Evolutionary conservation across 2,888 invertebrate genomes (phyloP).

Genomic region (Scaptomyza parva): DNA sequence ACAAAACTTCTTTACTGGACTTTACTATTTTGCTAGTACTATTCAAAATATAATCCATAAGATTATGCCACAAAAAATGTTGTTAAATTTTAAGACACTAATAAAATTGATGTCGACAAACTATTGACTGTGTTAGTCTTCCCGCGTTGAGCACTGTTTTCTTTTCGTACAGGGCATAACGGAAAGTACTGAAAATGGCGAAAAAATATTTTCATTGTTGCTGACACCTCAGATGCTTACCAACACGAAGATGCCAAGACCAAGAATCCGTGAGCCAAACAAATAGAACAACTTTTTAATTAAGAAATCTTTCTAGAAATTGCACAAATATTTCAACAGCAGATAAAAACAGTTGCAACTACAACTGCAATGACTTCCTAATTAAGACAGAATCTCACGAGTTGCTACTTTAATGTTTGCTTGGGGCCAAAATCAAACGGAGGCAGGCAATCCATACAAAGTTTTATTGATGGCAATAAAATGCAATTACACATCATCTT

Average conservation of each 20-base stretch:
- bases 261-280: constrained; percentile 16
- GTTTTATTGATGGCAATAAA: constrained; percentile 72
- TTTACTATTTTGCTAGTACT: not conserved
- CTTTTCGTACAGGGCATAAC: constrained; percentile 12
- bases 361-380: constrained; percentile 57
- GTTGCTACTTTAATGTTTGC: constrained; percentile 43
- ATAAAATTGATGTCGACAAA: not conserved
- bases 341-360: constrained; percentile 29
- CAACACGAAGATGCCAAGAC: constrained; percentile 25
- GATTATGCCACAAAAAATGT: not conserved
- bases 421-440: not conserved
- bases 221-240: constrained; percentile 66
- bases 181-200: constrained; percentile 28
- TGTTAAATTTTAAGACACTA: no score
- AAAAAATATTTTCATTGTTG: constrained; percentile 77
- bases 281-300: constrained; percentile 70
- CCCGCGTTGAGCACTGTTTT: not conserved
- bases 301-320: constrained; percentile 74
- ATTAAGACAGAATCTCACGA: constrained; percentile 64
- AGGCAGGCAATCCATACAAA: constrained; percentile 28
- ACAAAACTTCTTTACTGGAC: no score
- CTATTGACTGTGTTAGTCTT: not conserved
- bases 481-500: constrained; percentile 73
- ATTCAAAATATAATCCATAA: no score
- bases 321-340: constrained; percentile 73